These are phyloP conservation scores for Holothuria scabra DNA, from an alignment of 53 echinoderm and acorn worm genomes.

Conservation along the genomic window DNA sequence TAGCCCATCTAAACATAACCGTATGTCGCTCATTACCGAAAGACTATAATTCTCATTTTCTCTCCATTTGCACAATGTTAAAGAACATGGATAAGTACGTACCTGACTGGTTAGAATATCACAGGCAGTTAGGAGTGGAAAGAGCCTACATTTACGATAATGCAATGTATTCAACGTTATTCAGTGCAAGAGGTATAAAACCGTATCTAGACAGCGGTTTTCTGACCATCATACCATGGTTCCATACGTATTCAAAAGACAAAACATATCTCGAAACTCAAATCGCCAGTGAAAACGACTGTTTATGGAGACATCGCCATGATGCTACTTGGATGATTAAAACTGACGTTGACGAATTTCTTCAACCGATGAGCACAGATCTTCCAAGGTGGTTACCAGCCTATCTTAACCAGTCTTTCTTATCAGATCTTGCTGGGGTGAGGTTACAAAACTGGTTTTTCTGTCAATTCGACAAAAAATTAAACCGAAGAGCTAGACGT, in stretches of 20 bases:
- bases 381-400: slow-evolving; percentile 54
- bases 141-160: slow-evolving; percentile 82
- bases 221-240: slow-evolving; percentile 77
- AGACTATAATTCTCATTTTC: slow-evolving; percentile 28
- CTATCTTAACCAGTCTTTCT: slow-evolving; percentile 70
- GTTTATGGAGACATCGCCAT: slow-evolving; percentile 69
- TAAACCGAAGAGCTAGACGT: slow-evolving; percentile 39
- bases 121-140: slow-evolving; percentile 66
- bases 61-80: slow-evolving; percentile 75
- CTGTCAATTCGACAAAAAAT: slow-evolving; percentile 58
- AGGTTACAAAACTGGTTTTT: slow-evolving; percentile 93
- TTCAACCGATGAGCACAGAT: slow-evolving; percentile 70
- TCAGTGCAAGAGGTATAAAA: not conserved
- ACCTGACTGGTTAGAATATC: slow-evolving; percentile 66
- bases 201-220: slow-evolving; percentile 62
- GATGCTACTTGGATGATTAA: slow-evolving; percentile 72
- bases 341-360: slow-evolving; percentile 79
- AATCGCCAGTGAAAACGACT: slow-evolving; percentile 76
- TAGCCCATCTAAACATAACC: slow-evolving; percentile 67
- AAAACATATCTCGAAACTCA: slow-evolving; percentile 81
- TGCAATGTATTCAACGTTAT: slow-evolving; percentile 50
- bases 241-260: slow-evolving; percentile 54
- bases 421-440: slow-evolving; percentile 57
- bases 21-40: slow-evolving; percentile 55
- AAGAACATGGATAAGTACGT: slow-evolving; percentile 68